These are phyloP conservation scores for Eilema sororculum DNA, from an alignment of 2,888 invertebrate genomes.

Conservation along the genomic window DNA sequence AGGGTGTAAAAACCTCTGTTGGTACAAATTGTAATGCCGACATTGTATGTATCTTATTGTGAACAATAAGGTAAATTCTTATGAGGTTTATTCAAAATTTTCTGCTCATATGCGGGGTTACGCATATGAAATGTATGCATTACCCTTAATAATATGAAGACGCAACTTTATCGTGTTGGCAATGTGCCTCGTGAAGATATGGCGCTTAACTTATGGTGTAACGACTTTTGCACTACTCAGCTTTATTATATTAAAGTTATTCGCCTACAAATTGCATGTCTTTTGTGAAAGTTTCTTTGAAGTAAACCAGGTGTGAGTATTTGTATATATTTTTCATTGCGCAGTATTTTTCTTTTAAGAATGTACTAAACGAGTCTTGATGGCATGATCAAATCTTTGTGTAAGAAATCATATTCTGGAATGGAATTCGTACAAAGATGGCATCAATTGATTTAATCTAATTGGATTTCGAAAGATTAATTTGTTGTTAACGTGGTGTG, in stretches of 20 bases:
- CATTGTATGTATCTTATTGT: too few species aligned
- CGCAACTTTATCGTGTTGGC: constrained; percentile 45
- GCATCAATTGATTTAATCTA: too few species aligned
- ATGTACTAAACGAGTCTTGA: too few species aligned
- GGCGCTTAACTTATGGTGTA: constrained; percentile 29
- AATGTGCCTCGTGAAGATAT: constrained; percentile 42
- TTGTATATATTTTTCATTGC: too few species aligned
- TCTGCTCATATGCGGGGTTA: constrained; percentile 19
- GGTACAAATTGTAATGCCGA: too few species aligned
- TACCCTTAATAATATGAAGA: constrained; percentile 30
- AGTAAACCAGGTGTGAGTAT: neutral
- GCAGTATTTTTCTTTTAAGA: too few species aligned
- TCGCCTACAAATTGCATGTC: neutral
- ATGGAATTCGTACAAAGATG: too few species aligned
- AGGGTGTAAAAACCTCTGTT: neutral
- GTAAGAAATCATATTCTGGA: too few species aligned
- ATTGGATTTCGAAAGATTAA: too few species aligned
- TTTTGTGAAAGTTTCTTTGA: neutral
- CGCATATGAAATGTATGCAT: constrained; percentile 25
- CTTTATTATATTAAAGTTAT: constrained; percentile 32
- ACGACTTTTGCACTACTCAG: constrained; percentile 23
- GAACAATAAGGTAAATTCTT: neutral
- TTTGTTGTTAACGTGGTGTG: too few species aligned
- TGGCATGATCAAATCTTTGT: too few species aligned
- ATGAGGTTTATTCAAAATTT: constrained; percentile 6